Percentiles rank a stretch among this genome's conserved stretches.
These are phyloP conservation scores for Pristis pectinata DNA, from an alignment of 2,797 vertebrate genomes.

Conservation along the genomic window DNA sequence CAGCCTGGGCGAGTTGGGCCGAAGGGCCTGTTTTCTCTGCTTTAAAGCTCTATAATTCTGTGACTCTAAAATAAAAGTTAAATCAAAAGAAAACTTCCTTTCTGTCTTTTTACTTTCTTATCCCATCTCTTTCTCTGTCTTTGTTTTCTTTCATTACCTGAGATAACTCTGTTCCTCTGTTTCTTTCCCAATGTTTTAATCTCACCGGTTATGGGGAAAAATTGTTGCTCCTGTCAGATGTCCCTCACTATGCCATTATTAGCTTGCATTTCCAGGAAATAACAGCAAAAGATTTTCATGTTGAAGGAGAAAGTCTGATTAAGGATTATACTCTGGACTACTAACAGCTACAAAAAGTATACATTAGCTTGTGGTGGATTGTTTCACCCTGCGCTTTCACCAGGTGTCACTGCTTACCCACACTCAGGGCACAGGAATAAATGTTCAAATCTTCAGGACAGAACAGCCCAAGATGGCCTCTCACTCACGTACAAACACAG, in stretches of 20 bases:
- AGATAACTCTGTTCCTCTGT: not conserved
- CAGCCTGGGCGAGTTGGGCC: too few relatives aligned
- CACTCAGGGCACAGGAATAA: not conserved
- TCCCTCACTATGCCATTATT: not conserved
- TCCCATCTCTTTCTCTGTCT: not conserved
- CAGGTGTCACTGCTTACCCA: constrained; percentile 10
- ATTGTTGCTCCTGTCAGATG: not conserved
- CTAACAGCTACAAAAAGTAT: not conserved
- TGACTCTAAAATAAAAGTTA: too few relatives aligned
- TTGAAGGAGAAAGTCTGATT: not conserved
- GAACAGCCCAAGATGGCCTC: not conserved
- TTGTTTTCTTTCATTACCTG: not conserved
- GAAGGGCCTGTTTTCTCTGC: too few relatives aligned
- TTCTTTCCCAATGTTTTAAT: not conserved
- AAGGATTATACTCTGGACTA: not conserved
- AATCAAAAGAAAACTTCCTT: not conserved
- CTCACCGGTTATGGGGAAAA: not conserved
- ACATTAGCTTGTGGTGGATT: not conserved
- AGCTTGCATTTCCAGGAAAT: not conserved
- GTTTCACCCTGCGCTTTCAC: not conserved
- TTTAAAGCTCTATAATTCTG: too few relatives aligned
- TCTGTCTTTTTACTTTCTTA: not conserved
- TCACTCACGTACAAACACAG: not conserved
- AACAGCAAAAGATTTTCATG: not conserved
- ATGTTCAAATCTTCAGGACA: not conserved